A percentile compares a stretch with the other conserved stretches of the same genome.
These are phyloP conservation scores for Diabrotica virgifera DNA, from an alignment of 1,140 invertebrate species.

Conservation along the genomic window DNA sequence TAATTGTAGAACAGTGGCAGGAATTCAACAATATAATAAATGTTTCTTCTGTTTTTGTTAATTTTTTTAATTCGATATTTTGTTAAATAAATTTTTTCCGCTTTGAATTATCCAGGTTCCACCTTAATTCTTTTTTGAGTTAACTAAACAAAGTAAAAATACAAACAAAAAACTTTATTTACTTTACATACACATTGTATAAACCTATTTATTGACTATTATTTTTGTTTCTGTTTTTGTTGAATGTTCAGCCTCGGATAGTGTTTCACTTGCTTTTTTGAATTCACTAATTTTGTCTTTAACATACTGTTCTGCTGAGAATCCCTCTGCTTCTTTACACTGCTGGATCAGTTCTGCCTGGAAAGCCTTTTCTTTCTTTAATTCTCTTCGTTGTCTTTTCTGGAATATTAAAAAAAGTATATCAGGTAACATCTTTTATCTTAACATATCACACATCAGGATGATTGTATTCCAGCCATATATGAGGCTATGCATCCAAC, in stretches of 20 bases:
- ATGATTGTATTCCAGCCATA: no score
- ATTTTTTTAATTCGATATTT: no score
- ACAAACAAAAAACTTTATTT: not conserved
- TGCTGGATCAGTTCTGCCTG: constrained; percentile 65
- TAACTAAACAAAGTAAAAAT: no score
- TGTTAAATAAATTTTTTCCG: no score
- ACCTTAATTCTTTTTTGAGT: no score
- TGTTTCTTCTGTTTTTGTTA: no score
- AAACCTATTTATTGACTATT: not conserved
- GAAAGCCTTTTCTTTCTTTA: constrained; percentile 73
- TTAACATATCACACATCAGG: no score
- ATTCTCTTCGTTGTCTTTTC: constrained; percentile 62
- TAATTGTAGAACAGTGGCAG: no score
- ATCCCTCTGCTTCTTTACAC: constrained; percentile 69
- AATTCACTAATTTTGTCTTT: constrained; percentile 58
- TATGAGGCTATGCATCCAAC: no score
- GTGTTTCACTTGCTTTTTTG: constrained; percentile 52
- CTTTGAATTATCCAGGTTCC: no score
- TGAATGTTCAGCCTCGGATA: no score
- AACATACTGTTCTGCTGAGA: constrained; percentile 73
- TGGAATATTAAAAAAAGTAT: constrained; percentile 36
- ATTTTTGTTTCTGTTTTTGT: not conserved
- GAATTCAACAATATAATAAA: no score
- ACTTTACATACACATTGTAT: not conserved
- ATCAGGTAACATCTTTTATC: constrained; percentile 12